phyloP scores from a whole-genome alignment of 1,140 invertebrate species.

The Zaprionus africanus region DNA sequence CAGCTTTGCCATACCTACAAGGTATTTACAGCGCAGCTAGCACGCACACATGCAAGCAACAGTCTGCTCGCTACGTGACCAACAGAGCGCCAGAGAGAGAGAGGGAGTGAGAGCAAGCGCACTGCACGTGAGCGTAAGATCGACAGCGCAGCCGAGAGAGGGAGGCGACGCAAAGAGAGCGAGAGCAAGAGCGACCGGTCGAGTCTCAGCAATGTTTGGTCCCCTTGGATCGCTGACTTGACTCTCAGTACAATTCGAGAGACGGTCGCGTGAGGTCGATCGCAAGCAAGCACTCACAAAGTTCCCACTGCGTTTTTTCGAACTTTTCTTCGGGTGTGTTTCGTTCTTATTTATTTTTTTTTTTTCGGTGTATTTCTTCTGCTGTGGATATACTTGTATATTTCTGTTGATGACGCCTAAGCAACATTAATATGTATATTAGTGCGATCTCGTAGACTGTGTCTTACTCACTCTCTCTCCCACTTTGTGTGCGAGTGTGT shows the following conservation, averaged over 20 bases:
- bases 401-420: constrained; percentile 60
- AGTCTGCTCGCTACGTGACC: background rate
- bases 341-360: background rate
- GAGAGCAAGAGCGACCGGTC: background rate
- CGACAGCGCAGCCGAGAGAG: background rate
- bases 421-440: constrained; percentile 60
- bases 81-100: background rate
- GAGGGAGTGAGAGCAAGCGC: background rate
- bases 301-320: constrained; percentile 1
- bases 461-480: background rate
- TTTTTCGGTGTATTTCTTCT: constrained; percentile 34
- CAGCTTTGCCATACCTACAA: background rate
- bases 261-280: background rate
- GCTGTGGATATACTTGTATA: constrained; percentile 36
- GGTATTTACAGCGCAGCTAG: background rate
- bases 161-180: too few relatives aligned
- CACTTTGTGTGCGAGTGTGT: background rate
- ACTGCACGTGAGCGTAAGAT: background rate
- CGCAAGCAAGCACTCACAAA: background rate
- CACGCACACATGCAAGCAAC: background rate
- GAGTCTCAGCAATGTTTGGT: background rate
- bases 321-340: background rate
- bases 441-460: constrained; percentile 49
- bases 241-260: background rate
- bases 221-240: background rate